Evolutionary conservation across 2,113 vertebrate genomes (phyloP).

Genomic region (Lontra canadensis): DNA sequence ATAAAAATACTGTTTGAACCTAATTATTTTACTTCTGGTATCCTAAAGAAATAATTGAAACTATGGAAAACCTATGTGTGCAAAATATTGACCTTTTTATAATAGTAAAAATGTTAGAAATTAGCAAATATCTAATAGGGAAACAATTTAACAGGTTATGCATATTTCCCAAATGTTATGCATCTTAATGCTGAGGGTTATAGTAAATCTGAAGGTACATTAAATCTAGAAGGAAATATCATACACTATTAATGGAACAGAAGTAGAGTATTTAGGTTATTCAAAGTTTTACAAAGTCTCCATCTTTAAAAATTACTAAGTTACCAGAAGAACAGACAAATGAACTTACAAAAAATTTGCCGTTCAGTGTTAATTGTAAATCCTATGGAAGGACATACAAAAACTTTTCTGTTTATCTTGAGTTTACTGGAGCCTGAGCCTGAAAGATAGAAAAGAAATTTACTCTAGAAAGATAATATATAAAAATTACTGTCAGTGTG

Average conservation of each 20-base stretch:
- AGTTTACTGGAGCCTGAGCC: background rate
- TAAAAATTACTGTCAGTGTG: background rate
- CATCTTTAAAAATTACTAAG: background rate
- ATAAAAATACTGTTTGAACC: slow-evolving; percentile 9
- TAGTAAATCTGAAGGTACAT: background rate
- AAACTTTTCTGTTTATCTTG: background rate
- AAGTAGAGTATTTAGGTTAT: background rate
- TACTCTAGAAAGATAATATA: background rate
- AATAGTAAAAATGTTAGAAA: slow-evolving; percentile 28
- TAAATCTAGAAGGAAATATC: slow-evolving; percentile 51
- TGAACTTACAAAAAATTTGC: slow-evolving; percentile 32
- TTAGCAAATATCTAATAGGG: background rate
- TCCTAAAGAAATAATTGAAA: slow-evolving; percentile 43
- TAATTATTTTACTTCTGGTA: slow-evolving; percentile 27
- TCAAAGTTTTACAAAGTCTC: background rate
- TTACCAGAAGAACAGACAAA: slow-evolving; percentile 10
- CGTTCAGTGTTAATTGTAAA: slow-evolving; percentile 37
- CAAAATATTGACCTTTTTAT: background rate
- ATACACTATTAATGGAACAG: slow-evolving; percentile 6
- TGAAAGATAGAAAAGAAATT: background rate
- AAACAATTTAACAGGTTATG: background rate
- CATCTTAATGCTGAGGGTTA: slow-evolving; percentile 18
- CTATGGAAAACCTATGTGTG: background rate
- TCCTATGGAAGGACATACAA: background rate
- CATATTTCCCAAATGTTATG: background rate